A percentile compares a stretch with the other conserved stretches of the same genome.
These are phyloP conservation scores for Enteromius fasciolatus DNA, from an alignment of 2,797 vertebrate genomes.

Conservation along the genomic window DNA sequence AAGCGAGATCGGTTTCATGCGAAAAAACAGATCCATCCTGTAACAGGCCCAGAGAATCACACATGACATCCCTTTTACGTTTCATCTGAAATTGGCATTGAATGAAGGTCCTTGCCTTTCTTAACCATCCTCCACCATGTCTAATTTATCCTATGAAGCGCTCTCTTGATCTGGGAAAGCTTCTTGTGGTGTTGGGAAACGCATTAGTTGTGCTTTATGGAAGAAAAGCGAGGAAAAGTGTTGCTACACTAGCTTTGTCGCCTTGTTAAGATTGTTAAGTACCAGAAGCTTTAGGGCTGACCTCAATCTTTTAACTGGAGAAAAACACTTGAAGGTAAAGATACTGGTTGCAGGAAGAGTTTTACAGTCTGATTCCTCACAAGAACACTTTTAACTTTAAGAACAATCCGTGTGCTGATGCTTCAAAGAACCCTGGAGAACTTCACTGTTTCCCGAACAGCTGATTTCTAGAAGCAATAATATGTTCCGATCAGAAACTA, in stretches of 20 bases:
- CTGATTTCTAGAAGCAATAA: not conserved
- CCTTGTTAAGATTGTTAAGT: constrained; percentile 72
- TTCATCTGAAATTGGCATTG: constrained; percentile 49
- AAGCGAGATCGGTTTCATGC: not conserved
- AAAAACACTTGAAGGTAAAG: constrained; percentile 29
- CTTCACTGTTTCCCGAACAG: not conserved
- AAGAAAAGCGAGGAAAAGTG: not conserved
- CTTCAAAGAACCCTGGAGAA: not conserved
- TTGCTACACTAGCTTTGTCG: constrained; percentile 26
- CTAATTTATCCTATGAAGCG: constrained; percentile 48
- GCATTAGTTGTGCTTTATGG: constrained; percentile 46
- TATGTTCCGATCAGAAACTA: not conserved
- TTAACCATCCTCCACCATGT: constrained; percentile 36
- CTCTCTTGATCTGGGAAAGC: constrained; percentile 52
- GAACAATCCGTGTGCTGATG: not conserved
- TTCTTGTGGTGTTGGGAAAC: constrained; percentile 23
- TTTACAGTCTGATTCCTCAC: not conserved
- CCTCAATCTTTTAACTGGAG: constrained; percentile 62
- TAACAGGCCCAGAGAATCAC: constrained; percentile 55
- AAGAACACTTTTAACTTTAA: not conserved
- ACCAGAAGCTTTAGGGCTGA: constrained; percentile 68
- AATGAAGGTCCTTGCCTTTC: constrained; percentile 51
- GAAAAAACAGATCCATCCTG: constrained; percentile 29
- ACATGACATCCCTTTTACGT: constrained; percentile 39
- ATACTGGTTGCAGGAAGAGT: not conserved